phyloP scores from a whole-genome alignment of 2,888 invertebrate genomes.

The Leptopilina syphax region DNA sequence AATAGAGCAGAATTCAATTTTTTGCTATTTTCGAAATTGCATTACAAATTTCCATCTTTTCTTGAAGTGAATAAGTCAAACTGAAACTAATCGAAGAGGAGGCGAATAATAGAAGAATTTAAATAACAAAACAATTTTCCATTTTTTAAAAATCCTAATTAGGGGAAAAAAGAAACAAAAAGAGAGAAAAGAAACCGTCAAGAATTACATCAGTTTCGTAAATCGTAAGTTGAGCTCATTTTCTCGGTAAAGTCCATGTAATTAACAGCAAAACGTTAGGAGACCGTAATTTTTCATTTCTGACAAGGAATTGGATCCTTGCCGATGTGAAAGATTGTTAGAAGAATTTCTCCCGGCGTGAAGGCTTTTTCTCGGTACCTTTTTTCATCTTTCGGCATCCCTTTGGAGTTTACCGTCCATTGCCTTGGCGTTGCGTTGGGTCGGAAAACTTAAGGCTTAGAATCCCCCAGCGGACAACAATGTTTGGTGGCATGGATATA shows the following conservation, averaged over 20 bases:
- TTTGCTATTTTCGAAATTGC: too few species aligned
- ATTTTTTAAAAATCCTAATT: background rate
- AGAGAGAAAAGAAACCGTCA: background rate
- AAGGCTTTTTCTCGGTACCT: slow-evolving; percentile 39
- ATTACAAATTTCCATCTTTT: too few species aligned
- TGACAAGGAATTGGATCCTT: slow-evolving; percentile 40
- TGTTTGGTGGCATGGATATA: background rate
- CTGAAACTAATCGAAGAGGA: too few species aligned
- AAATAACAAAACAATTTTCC: background rate
- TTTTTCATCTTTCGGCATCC: slow-evolving; percentile 36
- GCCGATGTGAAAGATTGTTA: slow-evolving; percentile 28
- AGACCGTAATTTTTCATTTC: slow-evolving; percentile 37
- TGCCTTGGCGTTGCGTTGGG: background rate
- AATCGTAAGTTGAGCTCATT: background rate
- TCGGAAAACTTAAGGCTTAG: slow-evolving; percentile 37
- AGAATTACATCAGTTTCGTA: background rate
- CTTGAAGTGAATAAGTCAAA: too few species aligned
- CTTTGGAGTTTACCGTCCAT: slow-evolving; percentile 35
- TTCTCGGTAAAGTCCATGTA: slow-evolving; percentile 35
- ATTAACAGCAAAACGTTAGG: slow-evolving; percentile 22
- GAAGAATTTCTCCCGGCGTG: slow-evolving; percentile 36
- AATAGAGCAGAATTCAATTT: too few species aligned
- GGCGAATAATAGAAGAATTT: background rate
- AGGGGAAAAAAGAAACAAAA: background rate
- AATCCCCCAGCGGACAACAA: slow-evolving; percentile 40